Conservation (phyloP, 1,140 invertebrate genomes). For the Drosophila pandora region DNA sequence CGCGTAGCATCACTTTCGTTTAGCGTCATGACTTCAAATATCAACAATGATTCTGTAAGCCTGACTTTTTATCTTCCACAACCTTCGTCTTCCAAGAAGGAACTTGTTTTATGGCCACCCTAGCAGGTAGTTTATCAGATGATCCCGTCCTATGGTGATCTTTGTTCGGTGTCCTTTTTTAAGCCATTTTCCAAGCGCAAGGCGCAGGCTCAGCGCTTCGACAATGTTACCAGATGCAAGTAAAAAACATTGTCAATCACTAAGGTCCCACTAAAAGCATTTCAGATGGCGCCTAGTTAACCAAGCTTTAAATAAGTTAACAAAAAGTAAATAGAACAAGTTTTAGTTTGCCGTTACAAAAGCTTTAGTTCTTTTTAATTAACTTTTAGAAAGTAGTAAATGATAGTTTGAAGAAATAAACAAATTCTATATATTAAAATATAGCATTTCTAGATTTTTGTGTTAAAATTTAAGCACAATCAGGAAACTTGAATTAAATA, state of each 20-base stretch:
- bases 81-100: constrained; percentile 15
- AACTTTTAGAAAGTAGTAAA: no score
- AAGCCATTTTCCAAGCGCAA: constrained; percentile 46
- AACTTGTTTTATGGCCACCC: constrained; percentile 5
- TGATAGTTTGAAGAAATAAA: no score
- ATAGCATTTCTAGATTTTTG: neutral
- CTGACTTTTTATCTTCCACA: neutral
- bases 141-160: constrained; percentile 15
- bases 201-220: constrained; percentile 28
- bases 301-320: neutral
- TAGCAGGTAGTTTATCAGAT: constrained; percentile 24
- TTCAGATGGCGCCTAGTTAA: neutral
- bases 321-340: no score
- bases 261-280: neutral
- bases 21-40: constrained; percentile 55
- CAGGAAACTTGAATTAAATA: neutral
- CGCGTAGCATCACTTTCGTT: constrained; percentile 86
- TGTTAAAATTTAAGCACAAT: neutral
- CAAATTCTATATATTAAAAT: no score
- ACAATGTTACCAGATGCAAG: constrained; percentile 8
- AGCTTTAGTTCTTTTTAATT: no score
- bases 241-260: neutral
- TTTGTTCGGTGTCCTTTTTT: constrained; percentile 35
- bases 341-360: no score
- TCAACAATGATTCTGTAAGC: constrained; percentile 14